A percentile compares a stretch with the other conserved stretches of the same genome.
Evolutionary conservation across 2,888 invertebrate species (phyloP).

Genomic region (Stratiomys singularior): DNA sequence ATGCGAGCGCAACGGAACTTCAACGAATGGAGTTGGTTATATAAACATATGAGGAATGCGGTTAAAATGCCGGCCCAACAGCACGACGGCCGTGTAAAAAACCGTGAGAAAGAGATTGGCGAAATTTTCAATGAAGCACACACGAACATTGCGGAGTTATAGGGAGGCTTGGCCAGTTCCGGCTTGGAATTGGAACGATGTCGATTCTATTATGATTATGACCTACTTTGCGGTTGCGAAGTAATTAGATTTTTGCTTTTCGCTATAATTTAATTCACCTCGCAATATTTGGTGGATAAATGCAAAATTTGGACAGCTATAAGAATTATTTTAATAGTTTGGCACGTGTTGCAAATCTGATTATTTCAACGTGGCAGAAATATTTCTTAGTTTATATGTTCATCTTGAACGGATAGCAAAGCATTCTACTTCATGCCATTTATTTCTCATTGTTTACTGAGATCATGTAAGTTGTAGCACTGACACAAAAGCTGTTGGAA

Average conservation of each 20-base stretch:
- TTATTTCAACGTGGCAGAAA: too few species aligned
- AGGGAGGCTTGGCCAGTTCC: slow-evolving; percentile 25
- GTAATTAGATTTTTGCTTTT: neutral
- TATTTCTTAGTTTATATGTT: too few species aligned
- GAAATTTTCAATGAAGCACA: neutral
- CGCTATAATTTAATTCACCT: neutral
- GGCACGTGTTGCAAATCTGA: too few species aligned
- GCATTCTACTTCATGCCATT: too few species aligned
- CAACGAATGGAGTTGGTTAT: slow-evolving; percentile 15
- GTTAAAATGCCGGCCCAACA: slow-evolving; percentile 35
- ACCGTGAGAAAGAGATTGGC: slow-evolving; percentile 36
- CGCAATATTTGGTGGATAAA: neutral
- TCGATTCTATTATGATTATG: slow-evolving; percentile 4
- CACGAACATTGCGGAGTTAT: neutral
- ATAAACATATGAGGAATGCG: slow-evolving; percentile 41
- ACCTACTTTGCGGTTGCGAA: slow-evolving; percentile 23
- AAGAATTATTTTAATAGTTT: too few species aligned
- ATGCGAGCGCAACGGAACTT: neutral
- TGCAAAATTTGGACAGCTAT: too few species aligned
- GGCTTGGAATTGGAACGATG: slow-evolving; percentile 21
- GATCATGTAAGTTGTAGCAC: too few species aligned
- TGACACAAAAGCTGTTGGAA: too few species aligned
- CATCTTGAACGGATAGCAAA: too few species aligned
- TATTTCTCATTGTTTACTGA: too few species aligned
- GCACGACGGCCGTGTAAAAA: neutral